These are phyloP conservation scores for Meandrusa payeni DNA, from an alignment of 2,888 invertebrate species.

Conservation along the genomic window DNA sequence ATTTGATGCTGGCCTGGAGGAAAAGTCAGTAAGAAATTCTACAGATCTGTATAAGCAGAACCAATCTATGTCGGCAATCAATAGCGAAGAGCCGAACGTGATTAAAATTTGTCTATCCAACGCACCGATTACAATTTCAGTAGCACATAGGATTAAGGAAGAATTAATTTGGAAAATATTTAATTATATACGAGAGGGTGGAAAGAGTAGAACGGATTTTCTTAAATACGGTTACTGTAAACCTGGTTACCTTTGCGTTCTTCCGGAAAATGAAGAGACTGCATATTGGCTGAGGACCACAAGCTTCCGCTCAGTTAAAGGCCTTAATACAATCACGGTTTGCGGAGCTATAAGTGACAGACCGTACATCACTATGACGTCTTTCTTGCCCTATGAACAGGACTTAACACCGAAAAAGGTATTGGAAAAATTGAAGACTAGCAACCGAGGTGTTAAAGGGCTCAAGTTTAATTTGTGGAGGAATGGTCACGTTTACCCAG, in stretches of 20 bases:
- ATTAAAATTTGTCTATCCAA: slow-evolving; percentile 54
- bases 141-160: slow-evolving; percentile 61
- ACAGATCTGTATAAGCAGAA: slow-evolving; percentile 35
- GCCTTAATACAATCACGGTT: slow-evolving; percentile 42
- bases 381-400: slow-evolving; percentile 34
- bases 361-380: slow-evolving; percentile 47
- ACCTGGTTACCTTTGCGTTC: slow-evolving; percentile 54
- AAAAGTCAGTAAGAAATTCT: slow-evolving; percentile 36
- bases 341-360: slow-evolving; percentile 45
- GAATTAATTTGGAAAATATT: slow-evolving; percentile 53
- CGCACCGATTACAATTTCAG: slow-evolving; percentile 41
- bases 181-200: slow-evolving; percentile 49
- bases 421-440: slow-evolving; percentile 46
- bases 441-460: slow-evolving; percentile 57
- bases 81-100: slow-evolving; percentile 37
- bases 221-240: slow-evolving; percentile 54
- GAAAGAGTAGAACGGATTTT: slow-evolving; percentile 52
- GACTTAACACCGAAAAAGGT: slow-evolving; percentile 31
- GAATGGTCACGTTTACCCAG: slow-evolving; percentile 26
- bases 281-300: slow-evolving; percentile 52
- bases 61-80: slow-evolving; percentile 51
- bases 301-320: slow-evolving; percentile 50
- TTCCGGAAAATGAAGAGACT: slow-evolving; percentile 58
- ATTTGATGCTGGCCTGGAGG: slow-evolving; percentile 58
- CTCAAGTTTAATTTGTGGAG: slow-evolving; percentile 60